A percentile compares a stretch with the other conserved stretches of the same genome.
Evolutionary conservation across 2,797 vertebrate genomes (phyloP).

Genomic region (Parotocinclus haroldoi): DNA sequence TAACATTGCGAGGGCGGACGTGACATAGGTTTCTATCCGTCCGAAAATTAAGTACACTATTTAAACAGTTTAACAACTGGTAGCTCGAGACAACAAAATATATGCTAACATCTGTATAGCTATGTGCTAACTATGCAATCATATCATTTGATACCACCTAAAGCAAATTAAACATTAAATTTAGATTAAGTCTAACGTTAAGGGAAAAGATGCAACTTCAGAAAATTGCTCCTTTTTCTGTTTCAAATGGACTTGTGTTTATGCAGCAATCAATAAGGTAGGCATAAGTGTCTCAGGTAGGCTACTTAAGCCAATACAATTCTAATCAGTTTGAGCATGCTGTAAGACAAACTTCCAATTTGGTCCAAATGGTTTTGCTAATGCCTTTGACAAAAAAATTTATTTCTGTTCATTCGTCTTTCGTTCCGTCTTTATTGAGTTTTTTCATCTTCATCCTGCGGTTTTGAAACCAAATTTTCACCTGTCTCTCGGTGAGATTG

Average conservation of each 20-base stretch:
- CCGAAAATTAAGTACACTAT: conserved; percentile 3
- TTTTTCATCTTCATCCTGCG: conserved; percentile 99
- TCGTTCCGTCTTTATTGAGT: conserved; percentile 88
- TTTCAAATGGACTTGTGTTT: conserved; percentile 2
- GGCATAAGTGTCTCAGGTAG: conserved; percentile 7
- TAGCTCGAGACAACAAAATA: not conserved
- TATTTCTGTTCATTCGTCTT: conserved; percentile 68
- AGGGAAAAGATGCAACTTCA: not conserved
- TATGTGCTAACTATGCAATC: conserved; percentile 10
- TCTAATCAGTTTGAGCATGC: conserved; percentile 22
- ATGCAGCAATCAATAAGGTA: conserved; percentile 13
- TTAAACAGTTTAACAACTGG: no score
- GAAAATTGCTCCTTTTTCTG: not conserved
- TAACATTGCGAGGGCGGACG: not conserved
- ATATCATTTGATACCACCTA: conserved; percentile 6
- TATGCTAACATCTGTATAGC: not conserved
- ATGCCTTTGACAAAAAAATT: conserved; percentile 7
- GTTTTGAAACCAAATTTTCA: conserved; percentile 99
- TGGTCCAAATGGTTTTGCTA: conserved; percentile 6
- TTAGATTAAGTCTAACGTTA: not conserved
- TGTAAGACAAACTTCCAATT: conserved; percentile 17
- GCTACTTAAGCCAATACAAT: conserved; percentile 2
- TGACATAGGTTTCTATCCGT: not conserved
- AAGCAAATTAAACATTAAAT: conserved; percentile 1
- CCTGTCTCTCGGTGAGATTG: conserved; percentile 94